Base-by-base conservation (phyloP, 92 coral and sea anemone genomes). In the Actinostola sp. region DNA sequence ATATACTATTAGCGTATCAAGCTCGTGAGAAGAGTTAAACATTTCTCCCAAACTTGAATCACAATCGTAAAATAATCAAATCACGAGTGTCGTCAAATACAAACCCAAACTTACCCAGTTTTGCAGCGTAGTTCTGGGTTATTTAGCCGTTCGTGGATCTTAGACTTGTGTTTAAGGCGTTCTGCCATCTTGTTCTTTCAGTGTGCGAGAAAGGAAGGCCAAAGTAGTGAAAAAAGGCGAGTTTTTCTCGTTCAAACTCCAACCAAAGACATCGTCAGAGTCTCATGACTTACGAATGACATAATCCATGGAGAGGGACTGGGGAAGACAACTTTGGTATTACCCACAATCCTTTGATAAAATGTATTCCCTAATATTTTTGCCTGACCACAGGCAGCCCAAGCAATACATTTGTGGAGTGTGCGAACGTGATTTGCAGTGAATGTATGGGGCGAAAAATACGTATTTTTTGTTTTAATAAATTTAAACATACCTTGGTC, bases 61-160 rank as follows among this genome's bases (percentile, higher is more conserved):
- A n/a, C n/a, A n/a, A n/a, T n/a, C n/a, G n/a, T n/a, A n/a, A n/a
- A n/a, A n/a, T n/a, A n/a, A n/a, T n/a, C n/a, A n/a, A n/a, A n/a
- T n/a, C n/a, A n/a, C n/a, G n/a, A n/a, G n/a, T n/a, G n/a, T n/a
- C n/a, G n/a, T n/a, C n/a, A n/a, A n/a, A n/a, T n/a, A n/a, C n/a
- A n/a, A n/a, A n/a, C n/a, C n/a, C n/a, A n/a, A n/a, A 76, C 90
- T 72, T 74, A 90, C 96, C 96, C 96, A 20, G 92, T 77, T 79
- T 82, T 90, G 41, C 96, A 90, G 58, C 96, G 96, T 57, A 90
- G 89, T 75, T 90, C 92, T 23, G 96, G 96, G 55, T 90, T 90
- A 54, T 90, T 90, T 26, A 90, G 78, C 43, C 92, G 74, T 72
- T 90, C 96, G 57, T 72, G 71, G 52, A 90, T 79, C 75, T 75